Evolutionary conservation across 2,797 vertebrate species (phyloP).

Genomic region (Protonibea diacanthus): DNA sequence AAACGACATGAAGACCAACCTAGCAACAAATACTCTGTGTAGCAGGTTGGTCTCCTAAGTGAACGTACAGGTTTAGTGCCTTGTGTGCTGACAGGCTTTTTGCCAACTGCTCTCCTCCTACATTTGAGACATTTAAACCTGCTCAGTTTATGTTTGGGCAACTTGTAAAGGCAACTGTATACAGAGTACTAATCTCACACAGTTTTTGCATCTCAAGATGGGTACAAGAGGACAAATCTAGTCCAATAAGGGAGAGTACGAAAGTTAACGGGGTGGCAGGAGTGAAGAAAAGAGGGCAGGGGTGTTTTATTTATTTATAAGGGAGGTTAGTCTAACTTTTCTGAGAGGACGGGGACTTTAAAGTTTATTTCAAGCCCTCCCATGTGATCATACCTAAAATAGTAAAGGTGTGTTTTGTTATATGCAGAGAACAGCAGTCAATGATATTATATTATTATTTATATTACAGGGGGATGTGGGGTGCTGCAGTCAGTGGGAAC

Average conservation of each 20-base stretch:
- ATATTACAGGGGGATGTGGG: no score
- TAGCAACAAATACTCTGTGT: not conserved
- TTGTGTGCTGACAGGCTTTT: not conserved
- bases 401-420: not conserved
- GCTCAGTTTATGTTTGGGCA: not conserved
- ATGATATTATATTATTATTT: no score
- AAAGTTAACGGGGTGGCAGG: no score
- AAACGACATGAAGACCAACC: slow-evolving; percentile 17
- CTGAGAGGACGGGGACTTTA: not conserved
- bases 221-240: not conserved
- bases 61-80: slow-evolving; percentile 6
- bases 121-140: not conserved
- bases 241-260: not conserved
- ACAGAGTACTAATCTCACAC: not conserved
- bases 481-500: no score
- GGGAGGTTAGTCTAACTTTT: no score
- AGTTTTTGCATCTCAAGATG: not conserved
- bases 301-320: no score
- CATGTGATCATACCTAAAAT: not conserved
- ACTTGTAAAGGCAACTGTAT: not conserved
- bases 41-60: not conserved
- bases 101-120: not conserved
- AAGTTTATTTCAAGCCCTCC: not conserved
- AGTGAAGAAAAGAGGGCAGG: not conserved
- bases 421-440: not conserved